Percentiles rank a stretch among this genome's conserved stretches.
Evolutionary conservation across 2,113 vertebrate species (phyloP).

Genomic region (Pavo muticus): DNA sequence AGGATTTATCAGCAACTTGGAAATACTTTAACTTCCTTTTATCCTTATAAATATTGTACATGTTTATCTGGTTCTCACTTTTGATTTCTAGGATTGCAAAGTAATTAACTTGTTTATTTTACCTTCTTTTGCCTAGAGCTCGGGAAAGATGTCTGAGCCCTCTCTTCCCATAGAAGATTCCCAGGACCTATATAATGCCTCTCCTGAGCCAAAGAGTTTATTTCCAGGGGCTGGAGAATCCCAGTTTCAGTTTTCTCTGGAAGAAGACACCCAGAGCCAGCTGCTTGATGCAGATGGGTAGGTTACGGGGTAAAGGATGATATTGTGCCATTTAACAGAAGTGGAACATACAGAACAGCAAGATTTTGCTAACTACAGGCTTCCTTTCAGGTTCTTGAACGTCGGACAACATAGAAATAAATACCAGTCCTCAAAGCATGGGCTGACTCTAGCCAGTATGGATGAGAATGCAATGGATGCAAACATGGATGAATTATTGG

Average conservation of each 20-base stretch:
- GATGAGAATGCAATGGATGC: conserved; percentile 99
- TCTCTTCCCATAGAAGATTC: conserved; percentile 97
- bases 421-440: conserved; percentile 85
- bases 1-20: not conserved
- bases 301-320: conserved; percentile 49
- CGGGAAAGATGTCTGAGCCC: conserved; percentile 94
- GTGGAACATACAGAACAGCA: not conserved
- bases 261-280: conserved; percentile 96
- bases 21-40: not conserved
- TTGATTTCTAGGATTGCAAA: not conserved
- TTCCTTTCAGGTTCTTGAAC: conserved; percentile 81
- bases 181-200: conserved; percentile 93
- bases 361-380: not conserved
- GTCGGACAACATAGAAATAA: conserved; percentile 80
- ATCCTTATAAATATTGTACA: not conserved
- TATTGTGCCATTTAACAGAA: not conserved
- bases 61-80: not conserved
- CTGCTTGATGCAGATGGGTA: conserved; percentile 96
- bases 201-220: conserved; percentile 87
- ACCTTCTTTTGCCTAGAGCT: conserved; percentile 85
- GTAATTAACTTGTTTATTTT: not conserved
- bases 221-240: conserved; percentile 84
- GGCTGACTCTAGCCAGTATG: conserved; percentile 88
- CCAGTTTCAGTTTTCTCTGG: conserved; percentile 90
- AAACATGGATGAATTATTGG: conserved; percentile 94